Evolutionary conservation across 2,888 invertebrate species (phyloP).

Genomic region (Archips crataeganus): DNA sequence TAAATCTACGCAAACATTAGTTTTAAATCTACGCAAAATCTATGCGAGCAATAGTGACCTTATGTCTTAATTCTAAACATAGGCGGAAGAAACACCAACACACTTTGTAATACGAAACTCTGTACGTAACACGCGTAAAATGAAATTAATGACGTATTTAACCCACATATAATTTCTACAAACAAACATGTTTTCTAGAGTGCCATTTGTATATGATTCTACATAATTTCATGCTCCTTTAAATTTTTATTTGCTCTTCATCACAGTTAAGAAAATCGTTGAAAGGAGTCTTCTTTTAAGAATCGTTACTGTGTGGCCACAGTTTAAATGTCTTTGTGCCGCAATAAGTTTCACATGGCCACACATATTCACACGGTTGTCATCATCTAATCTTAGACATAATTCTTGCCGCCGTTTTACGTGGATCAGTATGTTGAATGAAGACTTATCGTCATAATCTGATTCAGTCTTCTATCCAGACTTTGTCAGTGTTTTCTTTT

Average conservation of each 20-base stretch:
- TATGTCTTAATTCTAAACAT: too few species aligned
- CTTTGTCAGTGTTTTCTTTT: too few species aligned
- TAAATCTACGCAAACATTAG: too few species aligned
- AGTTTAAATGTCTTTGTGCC: background rate
- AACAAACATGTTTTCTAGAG: constrained; percentile 6
- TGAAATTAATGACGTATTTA: background rate
- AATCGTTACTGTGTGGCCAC: background rate
- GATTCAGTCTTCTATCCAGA: background rate
- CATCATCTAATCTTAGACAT: background rate
- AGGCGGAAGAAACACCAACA: background rate
- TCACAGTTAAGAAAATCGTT: background rate
- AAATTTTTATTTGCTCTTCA: background rate
- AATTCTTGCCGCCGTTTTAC: background rate
- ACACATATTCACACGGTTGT: background rate
- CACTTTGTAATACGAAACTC: background rate
- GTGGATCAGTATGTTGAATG: background rate
- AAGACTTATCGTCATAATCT: background rate
- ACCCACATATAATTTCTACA: background rate
- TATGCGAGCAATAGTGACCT: too few species aligned
- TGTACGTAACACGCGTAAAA: background rate
- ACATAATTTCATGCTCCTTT: constrained; percentile 3
- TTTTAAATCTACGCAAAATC: too few species aligned
- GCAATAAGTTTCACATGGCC: background rate
- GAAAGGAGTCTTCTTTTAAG: background rate
- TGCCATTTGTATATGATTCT: background rate